A percentile compares a stretch with the other conserved stretches of the same genome.
Conservation (phyloP, 2,888 invertebrate genomes). For the Stomorhina lunata region DNA sequence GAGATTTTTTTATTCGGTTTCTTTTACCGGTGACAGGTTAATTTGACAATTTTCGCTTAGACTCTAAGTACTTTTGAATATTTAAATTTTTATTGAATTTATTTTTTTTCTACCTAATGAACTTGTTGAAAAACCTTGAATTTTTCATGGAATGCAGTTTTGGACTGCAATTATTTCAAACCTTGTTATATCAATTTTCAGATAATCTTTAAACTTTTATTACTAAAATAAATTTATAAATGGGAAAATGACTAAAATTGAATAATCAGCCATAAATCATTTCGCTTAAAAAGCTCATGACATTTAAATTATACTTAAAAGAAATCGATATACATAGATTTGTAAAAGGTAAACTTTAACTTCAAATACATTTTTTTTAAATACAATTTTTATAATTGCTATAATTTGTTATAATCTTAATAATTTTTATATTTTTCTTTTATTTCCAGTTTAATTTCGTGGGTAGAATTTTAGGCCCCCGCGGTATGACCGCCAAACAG, state of each 20-base stretch:
- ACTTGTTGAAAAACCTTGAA: constrained; percentile 69
- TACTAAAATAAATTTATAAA: not conserved
- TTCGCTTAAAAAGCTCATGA: not conserved
- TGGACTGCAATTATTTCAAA: constrained; percentile 37
- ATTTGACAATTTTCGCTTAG: constrained; percentile 56
- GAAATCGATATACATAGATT: no score
- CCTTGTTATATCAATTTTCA: constrained; percentile 9
- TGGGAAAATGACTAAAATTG: not conserved
- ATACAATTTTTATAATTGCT: not conserved
- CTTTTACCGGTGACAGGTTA: constrained; percentile 58
- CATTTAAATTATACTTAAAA: constrained; percentile 6
- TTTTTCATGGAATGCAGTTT: constrained; percentile 64
- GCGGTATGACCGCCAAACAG: constrained; percentile 99
- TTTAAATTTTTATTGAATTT: not conserved
- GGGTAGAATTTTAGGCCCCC: constrained; percentile 98
- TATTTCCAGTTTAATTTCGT: constrained; percentile 99
- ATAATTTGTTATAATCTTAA: constrained; percentile 31
- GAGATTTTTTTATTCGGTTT: not conserved
- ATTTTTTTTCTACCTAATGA: not conserved
- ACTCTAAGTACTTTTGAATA: constrained; percentile 9
- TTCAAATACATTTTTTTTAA: not conserved
- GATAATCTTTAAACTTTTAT: not conserved
- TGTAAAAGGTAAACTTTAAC: not conserved
- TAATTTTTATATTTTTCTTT: constrained; percentile 68
- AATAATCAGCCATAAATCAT: constrained; percentile 17